Evolutionary conservation across 2,113 vertebrate genomes (phyloP).

Genomic region (Deroptyus accipitrinus): DNA sequence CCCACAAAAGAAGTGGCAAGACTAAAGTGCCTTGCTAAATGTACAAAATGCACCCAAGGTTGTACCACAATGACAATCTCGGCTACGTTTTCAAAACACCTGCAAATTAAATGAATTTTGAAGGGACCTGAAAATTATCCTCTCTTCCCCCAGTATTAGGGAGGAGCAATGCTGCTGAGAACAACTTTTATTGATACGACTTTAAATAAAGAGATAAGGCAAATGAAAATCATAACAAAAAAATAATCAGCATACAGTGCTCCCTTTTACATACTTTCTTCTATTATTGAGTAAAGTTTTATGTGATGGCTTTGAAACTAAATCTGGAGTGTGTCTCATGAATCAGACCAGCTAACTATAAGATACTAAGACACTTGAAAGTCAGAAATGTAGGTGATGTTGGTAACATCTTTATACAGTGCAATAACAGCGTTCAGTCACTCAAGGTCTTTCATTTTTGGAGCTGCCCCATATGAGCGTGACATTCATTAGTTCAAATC

Average conservation of each 20-base stretch:
- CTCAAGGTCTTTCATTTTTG: constrained; percentile 66
- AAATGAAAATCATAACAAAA: background rate
- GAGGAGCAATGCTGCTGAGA: background rate
- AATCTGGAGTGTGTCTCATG: background rate
- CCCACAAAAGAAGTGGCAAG: background rate
- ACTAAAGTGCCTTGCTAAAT: background rate
- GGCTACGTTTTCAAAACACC: background rate
- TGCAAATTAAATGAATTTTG: background rate
- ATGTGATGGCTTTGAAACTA: background rate
- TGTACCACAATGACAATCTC: background rate
- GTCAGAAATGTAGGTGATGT: constrained; percentile 64
- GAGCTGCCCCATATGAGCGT: constrained; percentile 48
- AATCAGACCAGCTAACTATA: background rate
- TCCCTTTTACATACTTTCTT: background rate
- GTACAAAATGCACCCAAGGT: background rate
- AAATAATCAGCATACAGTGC: background rate
- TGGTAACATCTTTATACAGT: background rate
- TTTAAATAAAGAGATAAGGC: background rate
- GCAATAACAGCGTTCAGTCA: constrained; percentile 22
- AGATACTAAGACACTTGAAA: constrained; percentile 49
- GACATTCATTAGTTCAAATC: constrained; percentile 57
- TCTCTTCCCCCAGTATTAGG: background rate
- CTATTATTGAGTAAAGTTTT: background rate
- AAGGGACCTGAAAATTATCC: background rate
- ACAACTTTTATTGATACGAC: background rate